Base-by-base conservation (phyloP, 30 jellyfish, hydroid and myxozoan species). In the Turritopsis rubra region DNA sequence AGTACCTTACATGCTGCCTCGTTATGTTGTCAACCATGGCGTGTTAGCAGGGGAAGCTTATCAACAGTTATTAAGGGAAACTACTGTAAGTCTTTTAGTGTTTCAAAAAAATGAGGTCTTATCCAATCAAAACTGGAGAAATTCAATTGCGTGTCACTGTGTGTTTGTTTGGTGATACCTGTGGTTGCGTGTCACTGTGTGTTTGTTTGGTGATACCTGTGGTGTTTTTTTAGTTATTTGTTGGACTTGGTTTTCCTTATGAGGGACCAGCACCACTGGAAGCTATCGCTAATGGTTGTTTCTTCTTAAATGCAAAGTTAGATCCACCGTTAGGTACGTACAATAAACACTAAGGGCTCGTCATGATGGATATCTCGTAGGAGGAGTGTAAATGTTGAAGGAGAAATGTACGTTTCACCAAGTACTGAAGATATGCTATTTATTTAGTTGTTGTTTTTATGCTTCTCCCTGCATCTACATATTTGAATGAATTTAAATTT, bases 211-310 rank as follows among this genome's bases (percentile, higher is more conserved):
- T n/a, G n/a, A n/a, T n/a, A n/a, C n/a, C n/a, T n/a, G 23, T 16
- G 16, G 9, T 7, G 23, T 25, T n/a, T n/a, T 72, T 75, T 16
- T 75, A 94, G 99, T 92, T 95, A 1, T 95, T 95, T 72, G 96
- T 95, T 81, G 99, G 99, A 18, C 85, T 95, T 88, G 99, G 99
- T 3, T 95, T 95, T 71, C 99, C 99, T 18, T 95, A 86, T 71
- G 99, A 95, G 75, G 99, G 99, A 28, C 99, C 99, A 4, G 99
- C 99, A 0, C 99, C 99, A 7, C 90, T 95, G 4, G 99, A 95
- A 76, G 99, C 99, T 1, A 74, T 95, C n/a, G 90, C 95, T n/a
- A 82, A 90, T 54, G 99, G 99, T 23, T 95, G 99, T 68, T 89
- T 86, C 74, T 95, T 89, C 79, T 24, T 95, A 18, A 95, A 95